Base-by-base conservation (phyloP, 2,113 vertebrate species). In the Galeopterus variegatus region DNA sequence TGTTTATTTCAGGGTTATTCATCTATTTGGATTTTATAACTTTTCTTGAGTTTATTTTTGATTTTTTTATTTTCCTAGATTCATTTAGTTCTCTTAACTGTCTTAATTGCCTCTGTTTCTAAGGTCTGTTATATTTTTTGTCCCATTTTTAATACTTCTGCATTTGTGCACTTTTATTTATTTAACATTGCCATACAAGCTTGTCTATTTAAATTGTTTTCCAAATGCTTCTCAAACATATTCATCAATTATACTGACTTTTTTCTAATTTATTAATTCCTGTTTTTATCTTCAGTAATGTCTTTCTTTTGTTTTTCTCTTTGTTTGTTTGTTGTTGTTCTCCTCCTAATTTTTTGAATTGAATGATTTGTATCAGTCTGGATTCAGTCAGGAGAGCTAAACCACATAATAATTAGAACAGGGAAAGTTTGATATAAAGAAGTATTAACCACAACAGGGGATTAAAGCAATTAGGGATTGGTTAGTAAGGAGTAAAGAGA, bases 281-380 rank as follows among this genome's bases (percentile, higher is more conserved):
- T 65, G 36, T 19, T 76, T 64, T 60, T 69, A 52, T 81, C 24
- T 65, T 86, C 50, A 73, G 11, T 58, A 45, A 17, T n/a, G 18
- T 48, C 72, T 56, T 17, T 24, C 69, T 36, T 79, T 58, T 83
- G 36, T 60, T 48, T n/a, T 15, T 65, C 26, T 83, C 88, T 67
- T 23, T 0, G 41, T 83, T 80, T 58, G 6, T 33, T 77, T 31
- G 0, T 26, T 86, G 41, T 81, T 56, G 31, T 58, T 56, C 23
- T 62, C 88, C 82, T 72, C 72, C 69, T 88, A 45, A 82, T 95
- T 88, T 92, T 52, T 69, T 64, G n/a, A 93, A 64, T 81, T 31
- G 23, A 93, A 93, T 70, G 12, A 8, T 45, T 28, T 75, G 9
- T 54, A 19, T 88, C 67, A 72, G n/a, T 26, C 69, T 94, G 36